Conservation (phyloP, 2,113 vertebrate genomes). For the Atlantisia rogersi region DNA sequence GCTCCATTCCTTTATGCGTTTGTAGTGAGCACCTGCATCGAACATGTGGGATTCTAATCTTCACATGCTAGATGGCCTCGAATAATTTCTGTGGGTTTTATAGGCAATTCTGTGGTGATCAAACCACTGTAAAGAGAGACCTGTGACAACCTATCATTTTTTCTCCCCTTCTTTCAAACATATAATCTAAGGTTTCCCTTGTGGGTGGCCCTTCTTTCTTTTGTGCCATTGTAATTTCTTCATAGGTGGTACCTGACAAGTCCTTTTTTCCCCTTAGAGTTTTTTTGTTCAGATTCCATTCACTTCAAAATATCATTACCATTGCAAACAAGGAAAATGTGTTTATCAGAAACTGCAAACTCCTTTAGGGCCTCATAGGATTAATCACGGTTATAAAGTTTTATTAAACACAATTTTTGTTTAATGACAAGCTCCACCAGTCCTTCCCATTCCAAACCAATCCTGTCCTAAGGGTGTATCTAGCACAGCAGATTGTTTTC, state of each 20-base stretch:
- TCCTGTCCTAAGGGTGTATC: constrained; percentile 87
- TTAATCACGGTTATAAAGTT: constrained; percentile 93
- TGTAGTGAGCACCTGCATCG: constrained; percentile 2
- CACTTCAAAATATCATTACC: constrained; percentile 87
- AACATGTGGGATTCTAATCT: constrained; percentile 15
- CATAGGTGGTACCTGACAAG: constrained; percentile 78
- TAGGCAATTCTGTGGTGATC: constrained; percentile 30
- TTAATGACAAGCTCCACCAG: constrained; percentile 91
- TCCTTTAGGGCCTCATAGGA: constrained; percentile 89
- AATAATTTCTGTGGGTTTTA: constrained; percentile 45
- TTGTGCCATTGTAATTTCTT: constrained; percentile 65
- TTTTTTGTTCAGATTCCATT: constrained; percentile 81
- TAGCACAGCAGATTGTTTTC: constrained; percentile 88
- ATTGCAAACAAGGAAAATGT: constrained; percentile 89
- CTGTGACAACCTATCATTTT: background rate
- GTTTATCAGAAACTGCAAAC: constrained; percentile 88
- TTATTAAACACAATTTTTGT: constrained; percentile 93
- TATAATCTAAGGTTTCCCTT: constrained; percentile 51
- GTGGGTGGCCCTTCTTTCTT: constrained; percentile 67
- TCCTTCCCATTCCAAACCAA: constrained; percentile 86
- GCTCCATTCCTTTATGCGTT: background rate
- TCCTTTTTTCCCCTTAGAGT: constrained; percentile 67
- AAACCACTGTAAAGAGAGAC: constrained; percentile 16
- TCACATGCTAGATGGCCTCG: background rate
- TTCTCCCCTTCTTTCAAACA: background rate